Base-by-base conservation (phyloP, 2,888 invertebrate genomes). In the Hemicrepidius hirtus region DNA sequence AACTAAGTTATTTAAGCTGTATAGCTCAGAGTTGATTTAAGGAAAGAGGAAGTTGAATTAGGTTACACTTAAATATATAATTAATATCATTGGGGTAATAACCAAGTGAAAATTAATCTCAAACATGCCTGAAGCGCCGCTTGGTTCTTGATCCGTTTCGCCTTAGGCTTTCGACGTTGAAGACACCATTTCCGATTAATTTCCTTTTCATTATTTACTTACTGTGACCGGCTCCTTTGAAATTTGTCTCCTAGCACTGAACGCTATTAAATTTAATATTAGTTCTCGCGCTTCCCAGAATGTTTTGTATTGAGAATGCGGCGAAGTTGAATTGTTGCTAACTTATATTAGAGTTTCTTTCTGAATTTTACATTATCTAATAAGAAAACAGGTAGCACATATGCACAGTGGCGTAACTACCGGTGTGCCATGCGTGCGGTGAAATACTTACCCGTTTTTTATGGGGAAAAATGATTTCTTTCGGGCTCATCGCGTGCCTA, bases 201-300 rank as follows among this genome's bases (percentile, higher is more conserved):
- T 78, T 80, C 77, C 78, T 77, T 74, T 73, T 74, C 74, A 75
- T 76, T 78, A 79, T 79, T 78, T 79, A 76, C 76, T 73, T 72
- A 75, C 50, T 41, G 59, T 57, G 57, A 65, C 70, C 69, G 41
- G 28, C 40, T 63, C 46, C 63, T 68, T 62, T 68, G 60, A 68
- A 41, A 60, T 60, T 60, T 60, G 57, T 57, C 57, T 20, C 57
- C 20, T 37, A 37, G 18, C 20, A 9, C 57, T 57, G 44, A 44
- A 53, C 53, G 32, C 18, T 21, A 24, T 21, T 32, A 5, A 53
- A 53, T 21, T 53, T 53, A 49, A 49, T 49, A 49, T 53, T 28
- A 28, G 53, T 28, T 21, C 16, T 28, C n/a, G 32, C 24, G 21
- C 13, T 53, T 53, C 28, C 16, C 7, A 44, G 18, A n/a, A 41